Evolutionary conservation across 2,888 invertebrate genomes (phyloP), one percentile per base, ranked within the genome.

Genomic region (Lobophora halterata): DNA sequence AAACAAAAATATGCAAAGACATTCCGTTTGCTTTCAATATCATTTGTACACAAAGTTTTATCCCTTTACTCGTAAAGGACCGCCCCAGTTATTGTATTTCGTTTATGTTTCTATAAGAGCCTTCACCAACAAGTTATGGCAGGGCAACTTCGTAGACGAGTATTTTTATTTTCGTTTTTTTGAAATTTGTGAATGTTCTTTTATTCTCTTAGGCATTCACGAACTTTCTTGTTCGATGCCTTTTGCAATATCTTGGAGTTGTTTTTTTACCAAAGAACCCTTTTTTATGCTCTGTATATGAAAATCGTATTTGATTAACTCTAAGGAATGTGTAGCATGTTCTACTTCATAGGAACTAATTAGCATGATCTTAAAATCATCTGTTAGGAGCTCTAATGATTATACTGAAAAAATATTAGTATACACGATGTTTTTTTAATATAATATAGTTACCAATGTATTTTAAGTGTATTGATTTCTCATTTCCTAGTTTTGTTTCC

Each of bases 41-140:
- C 36, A 43, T 52, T 51, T 49, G 49, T 45, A 43, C 43, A 53
- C 51, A 46, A 49, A 48, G 63, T 59, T 58, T 45, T 49, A 50
- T 60, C 56, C 63, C 61, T 66, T 64, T 56, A 51, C 57, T 59
- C 55, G 51, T 58, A 55, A 65, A 55, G 57, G 55, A 57, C 61
- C 49, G 55, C 47, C 52, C 54, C 49, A 54, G 60, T 66, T 67
- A 65, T 63, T 70, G 61, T 72, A 62, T 65, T 64, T 65, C 50
- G 58, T 61, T 59, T 62, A 67, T 71, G 63, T 69, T 71, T 65
- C 67, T 64, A 59, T 66, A 71, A 70, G 72, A 71, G 61, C 61
- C 60, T 63, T 65, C 61, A 55, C 71, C 62, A 65, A 69, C 68
- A 71, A 73, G 71, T 71, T 74, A 71, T 65, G 53, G 55, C 62